A percentile compares a stretch with the other conserved stretches of the same genome.
phyloP scores from a whole-genome alignment of 2,797 vertebrate genomes.

The Chloroceryle amazona region DNA sequence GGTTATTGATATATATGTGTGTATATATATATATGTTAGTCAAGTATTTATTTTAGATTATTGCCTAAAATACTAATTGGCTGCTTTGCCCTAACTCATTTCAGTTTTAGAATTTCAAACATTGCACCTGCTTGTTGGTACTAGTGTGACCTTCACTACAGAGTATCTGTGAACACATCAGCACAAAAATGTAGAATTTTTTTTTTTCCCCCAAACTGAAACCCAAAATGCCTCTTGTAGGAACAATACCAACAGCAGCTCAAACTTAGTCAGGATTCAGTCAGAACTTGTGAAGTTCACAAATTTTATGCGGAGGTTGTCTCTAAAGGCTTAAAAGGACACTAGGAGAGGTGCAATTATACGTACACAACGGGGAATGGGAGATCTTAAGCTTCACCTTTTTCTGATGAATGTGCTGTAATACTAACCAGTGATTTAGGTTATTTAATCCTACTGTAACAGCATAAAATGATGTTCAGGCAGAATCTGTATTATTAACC shows the following conservation, averaged over 20 bases:
- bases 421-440: not conserved
- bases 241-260: not conserved
- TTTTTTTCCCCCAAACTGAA: not conserved
- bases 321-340: not conserved
- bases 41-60: not conserved
- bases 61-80: not conserved
- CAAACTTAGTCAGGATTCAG: not conserved
- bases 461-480: not conserved
- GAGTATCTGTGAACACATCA: not conserved
- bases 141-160: not conserved
- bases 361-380: rapidly evolving
- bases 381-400: not conserved
- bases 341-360: not conserved
- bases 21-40: not conserved
- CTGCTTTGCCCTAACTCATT: not conserved
- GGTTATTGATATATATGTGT: not conserved
- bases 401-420: not conserved
- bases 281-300: not conserved
- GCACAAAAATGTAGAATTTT: not conserved
- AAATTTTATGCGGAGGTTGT: not conserved
- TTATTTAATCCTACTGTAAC: not conserved
- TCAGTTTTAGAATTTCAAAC: not conserved
- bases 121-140: not conserved
- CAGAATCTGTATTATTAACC: not conserved
- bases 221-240: not conserved